phyloP scores from a whole-genome alignment of 2,113 vertebrate species.

The Otolemur garnettii region DNA sequence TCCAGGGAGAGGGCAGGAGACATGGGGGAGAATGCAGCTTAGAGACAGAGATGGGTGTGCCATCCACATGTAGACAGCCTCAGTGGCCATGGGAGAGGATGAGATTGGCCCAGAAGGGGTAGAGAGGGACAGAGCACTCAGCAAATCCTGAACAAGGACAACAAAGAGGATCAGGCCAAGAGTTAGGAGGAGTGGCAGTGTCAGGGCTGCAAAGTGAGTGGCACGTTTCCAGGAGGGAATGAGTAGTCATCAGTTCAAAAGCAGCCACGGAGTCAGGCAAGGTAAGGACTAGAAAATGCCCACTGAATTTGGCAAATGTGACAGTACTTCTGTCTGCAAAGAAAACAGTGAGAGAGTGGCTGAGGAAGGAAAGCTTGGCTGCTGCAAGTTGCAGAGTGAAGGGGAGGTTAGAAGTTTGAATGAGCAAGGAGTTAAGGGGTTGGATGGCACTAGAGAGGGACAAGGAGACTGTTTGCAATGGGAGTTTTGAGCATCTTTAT shows the following conservation, averaged over 20 bases:
- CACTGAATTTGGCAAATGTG: neutral
- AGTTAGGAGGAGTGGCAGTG: neutral
- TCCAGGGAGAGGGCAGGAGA: neutral
- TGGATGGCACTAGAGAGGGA: neutral
- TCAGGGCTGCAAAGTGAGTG: neutral
- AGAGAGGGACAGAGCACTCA: neutral
- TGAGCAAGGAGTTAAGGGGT: neutral
- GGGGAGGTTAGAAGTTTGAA: neutral
- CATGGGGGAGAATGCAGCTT: neutral
- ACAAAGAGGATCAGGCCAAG: neutral
- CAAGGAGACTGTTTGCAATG: neutral
- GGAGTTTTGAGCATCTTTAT: slow-evolving; percentile 21
- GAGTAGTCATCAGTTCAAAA: neutral
- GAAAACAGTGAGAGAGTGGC: neutral
- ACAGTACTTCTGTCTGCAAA: neutral
- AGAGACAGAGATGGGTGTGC: neutral
- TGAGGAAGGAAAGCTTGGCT: neutral
- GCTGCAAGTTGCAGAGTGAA: neutral
- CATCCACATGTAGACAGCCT: neutral
- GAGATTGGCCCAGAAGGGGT: neutral
- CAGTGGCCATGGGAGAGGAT: neutral
- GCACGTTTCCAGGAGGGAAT: neutral
- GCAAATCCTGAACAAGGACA: neutral
- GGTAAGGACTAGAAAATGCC: neutral
- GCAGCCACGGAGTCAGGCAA: neutral